These are phyloP conservation scores for Paramormyrops hopkinsi DNA, from an alignment of 2,797 vertebrate species.

Conservation along the genomic window DNA sequence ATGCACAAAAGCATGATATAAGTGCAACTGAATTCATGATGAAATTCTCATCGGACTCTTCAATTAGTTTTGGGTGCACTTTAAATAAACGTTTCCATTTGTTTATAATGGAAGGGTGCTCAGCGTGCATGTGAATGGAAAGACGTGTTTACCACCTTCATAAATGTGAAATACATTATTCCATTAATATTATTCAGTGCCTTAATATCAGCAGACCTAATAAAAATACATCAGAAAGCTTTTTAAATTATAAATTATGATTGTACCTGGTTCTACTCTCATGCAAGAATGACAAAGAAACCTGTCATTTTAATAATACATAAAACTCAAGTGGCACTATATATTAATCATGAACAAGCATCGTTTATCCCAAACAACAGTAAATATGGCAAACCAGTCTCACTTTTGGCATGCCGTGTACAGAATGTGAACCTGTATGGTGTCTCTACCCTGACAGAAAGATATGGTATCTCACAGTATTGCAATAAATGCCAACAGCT, in stretches of 20 bases:
- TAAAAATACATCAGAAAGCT: neutral
- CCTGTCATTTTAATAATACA: neutral
- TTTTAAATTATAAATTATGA: neutral
- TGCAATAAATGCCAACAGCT: neutral
- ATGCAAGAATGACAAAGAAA: neutral
- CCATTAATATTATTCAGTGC: neutral
- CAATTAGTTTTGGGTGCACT: neutral
- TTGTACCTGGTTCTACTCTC: neutral
- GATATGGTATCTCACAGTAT: neutral
- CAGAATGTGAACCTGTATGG: neutral
- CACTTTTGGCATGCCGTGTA: neutral
- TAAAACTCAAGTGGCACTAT: neutral
- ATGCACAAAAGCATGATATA: neutral
- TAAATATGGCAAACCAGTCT: neutral
- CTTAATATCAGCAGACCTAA: neutral
- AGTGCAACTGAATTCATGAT: neutral
- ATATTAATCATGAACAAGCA: neutral
- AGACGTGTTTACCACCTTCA: neutral
- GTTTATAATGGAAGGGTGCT: neutral
- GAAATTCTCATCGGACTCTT: neutral
- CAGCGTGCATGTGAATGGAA: neutral
- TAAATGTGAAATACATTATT: neutral
- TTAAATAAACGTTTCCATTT: constrained; percentile 1
- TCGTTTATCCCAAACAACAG: neutral
- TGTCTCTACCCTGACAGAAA: neutral